These are phyloP conservation scores for Pentalonia nigronervosa DNA, from an alignment of 1,140 invertebrate species.

Conservation along the genomic window DNA sequence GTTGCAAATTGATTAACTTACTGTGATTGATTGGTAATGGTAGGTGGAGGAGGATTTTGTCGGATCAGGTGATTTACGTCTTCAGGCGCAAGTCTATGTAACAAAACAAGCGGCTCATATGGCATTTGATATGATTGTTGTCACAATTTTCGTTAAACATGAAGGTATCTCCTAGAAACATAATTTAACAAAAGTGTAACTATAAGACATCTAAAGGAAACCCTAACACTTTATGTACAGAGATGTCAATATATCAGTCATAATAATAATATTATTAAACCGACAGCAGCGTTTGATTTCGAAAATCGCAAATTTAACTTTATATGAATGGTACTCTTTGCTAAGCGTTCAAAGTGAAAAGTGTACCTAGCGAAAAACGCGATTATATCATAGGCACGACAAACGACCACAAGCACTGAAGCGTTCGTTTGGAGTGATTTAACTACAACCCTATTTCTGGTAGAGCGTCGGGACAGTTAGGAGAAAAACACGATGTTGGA, in stretches of 20 bases:
- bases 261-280: neutral
- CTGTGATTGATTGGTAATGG: neutral
- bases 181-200: neutral
- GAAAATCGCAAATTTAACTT: too few relatives aligned
- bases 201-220: neutral
- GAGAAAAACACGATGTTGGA: neutral
- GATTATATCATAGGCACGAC: neutral
- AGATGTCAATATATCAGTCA: neutral
- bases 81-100: conserved; percentile 24
- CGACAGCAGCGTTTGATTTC: too few relatives aligned
- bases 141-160: neutral
- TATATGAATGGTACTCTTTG: too few relatives aligned
- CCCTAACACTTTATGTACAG: neutral
- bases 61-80: conserved; percentile 12
- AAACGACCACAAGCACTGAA: neutral
- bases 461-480: neutral
- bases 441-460: neutral
- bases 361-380: neutral
- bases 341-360: too few relatives aligned
- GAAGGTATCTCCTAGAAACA: neutral
- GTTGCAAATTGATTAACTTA: neutral
- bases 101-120: conserved; percentile 32
- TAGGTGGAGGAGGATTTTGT: neutral
- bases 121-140: conserved; percentile 36
- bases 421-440: neutral